phyloP scores from a whole-genome alignment of 2,888 invertebrate genomes.

The Dynastes hyllus region DNA sequence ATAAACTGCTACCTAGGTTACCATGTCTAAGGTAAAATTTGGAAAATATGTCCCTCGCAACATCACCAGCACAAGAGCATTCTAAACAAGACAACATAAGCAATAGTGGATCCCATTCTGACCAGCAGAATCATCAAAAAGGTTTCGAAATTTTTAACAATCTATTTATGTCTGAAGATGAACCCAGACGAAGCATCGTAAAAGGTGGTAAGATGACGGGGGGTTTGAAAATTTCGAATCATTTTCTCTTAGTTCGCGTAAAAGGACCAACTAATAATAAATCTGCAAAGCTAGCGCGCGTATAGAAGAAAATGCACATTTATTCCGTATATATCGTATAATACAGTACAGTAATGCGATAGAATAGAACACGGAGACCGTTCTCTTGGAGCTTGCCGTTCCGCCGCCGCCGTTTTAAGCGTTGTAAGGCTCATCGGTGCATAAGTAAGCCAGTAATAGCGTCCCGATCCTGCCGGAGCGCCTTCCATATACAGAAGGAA shows the following conservation, averaged over 20 bases:
- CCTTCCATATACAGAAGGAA: constrained; percentile 20
- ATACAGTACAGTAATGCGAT: constrained; percentile 10
- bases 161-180: background rate
- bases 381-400: background rate
- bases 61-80: no score
- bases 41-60: no score
- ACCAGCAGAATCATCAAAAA: no score
- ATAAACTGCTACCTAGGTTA: no score
- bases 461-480: constrained; percentile 61
- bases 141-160: no score
- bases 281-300: constrained; percentile 60
- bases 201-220: background rate
- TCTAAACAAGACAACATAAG: no score
- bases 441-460: constrained; percentile 70
- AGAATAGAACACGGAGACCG: constrained; percentile 20
- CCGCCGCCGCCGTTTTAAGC: constrained; percentile 51
- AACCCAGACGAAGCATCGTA: background rate
- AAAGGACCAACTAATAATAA: constrained; percentile 64
- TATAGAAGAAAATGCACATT: background rate
- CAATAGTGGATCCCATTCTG: no score
- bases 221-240: background rate
- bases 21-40: no score
- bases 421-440: constrained; percentile 69
- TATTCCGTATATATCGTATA: constrained; percentile 6
- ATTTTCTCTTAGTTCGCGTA: constrained; percentile 22